Evolutionary conservation across 2,113 vertebrate genomes (phyloP).

Genomic region (Nothoprocta pentlandii): DNA sequence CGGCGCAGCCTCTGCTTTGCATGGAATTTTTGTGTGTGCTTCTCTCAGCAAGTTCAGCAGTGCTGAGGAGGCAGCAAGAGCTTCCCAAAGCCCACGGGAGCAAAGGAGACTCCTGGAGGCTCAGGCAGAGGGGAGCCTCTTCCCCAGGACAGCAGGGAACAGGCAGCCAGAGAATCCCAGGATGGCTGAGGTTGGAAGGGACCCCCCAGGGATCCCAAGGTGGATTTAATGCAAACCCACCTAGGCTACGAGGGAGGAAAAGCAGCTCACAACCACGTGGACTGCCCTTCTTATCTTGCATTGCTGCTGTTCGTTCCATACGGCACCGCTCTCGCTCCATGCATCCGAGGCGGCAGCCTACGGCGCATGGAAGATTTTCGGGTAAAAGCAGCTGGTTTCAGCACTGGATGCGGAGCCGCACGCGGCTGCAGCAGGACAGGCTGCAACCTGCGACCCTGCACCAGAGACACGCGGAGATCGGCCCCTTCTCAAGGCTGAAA

Average conservation of each 20-base stretch:
- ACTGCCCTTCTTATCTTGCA: rapidly evolving
- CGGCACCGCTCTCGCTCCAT: neutral
- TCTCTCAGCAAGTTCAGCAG: neutral
- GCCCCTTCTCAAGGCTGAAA: neutral
- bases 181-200: too few species aligned
- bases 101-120: neutral
- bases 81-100: neutral
- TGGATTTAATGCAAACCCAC: neutral
- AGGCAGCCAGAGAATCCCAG: too few species aligned
- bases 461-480: neutral
- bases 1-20: rapidly evolving
- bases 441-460: rapidly evolving
- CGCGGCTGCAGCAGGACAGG: too few species aligned
- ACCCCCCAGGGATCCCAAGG: too few species aligned
- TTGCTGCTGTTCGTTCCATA: rapidly evolving
- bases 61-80: neutral
- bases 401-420: too few species aligned
- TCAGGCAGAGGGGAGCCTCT: neutral
- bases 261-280: too few species aligned
- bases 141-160: neutral
- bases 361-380: neutral
- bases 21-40: rapidly evolving
- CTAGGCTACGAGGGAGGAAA: neutral
- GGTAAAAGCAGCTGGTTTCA: neutral
- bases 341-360: neutral